Conservation (phyloP, 1,140 invertebrate genomes). For the Zaprionus gabonicus region DNA sequence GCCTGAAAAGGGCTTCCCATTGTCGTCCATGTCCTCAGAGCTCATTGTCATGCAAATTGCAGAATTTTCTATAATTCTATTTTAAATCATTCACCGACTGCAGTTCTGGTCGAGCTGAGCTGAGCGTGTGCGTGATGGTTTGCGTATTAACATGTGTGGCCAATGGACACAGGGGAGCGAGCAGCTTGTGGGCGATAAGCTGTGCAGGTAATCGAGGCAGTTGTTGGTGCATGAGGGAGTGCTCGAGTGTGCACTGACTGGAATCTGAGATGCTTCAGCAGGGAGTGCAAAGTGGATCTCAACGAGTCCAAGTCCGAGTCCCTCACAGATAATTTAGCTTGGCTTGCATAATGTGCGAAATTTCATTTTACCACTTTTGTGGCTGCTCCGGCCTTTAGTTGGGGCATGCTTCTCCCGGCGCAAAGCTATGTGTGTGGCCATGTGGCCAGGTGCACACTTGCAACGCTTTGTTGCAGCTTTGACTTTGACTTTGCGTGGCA, state of each 20-base stretch:
- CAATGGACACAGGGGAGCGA: neutral
- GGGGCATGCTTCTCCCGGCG: neutral
- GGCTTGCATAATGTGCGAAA: constrained; percentile 23
- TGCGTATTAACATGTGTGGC: constrained; percentile 38
- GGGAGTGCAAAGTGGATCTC: constrained; percentile 6
- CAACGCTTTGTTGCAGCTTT: constrained; percentile 48
- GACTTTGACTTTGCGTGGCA: constrained; percentile 40
- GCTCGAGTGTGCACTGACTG: constrained; percentile 30
- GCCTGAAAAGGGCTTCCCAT: constrained; percentile 4
- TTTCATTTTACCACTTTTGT: constrained; percentile 42
- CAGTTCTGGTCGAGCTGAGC: constrained; percentile 11
- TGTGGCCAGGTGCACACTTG: constrained; percentile 42
- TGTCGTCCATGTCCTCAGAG: constrained; percentile 11
- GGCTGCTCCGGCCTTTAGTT: constrained; percentile 32
- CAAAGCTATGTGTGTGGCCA: constrained; percentile 14
- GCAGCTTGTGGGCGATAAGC: constrained; percentile 39
- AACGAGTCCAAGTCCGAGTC: neutral
- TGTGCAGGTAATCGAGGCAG: constrained; percentile 61
- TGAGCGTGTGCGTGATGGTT: constrained; percentile 40
- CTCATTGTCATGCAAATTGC: constrained; percentile 78
- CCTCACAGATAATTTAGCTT: neutral
- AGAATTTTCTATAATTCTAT: constrained; percentile 77
- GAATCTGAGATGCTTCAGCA: constrained; percentile 15
- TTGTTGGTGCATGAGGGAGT: neutral
- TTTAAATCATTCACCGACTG: constrained; percentile 48